Evolutionary conservation across 1,140 invertebrate species (phyloP), one percentile per base, ranked within the genome.

Genomic region (Lepidurus apus): DNA sequence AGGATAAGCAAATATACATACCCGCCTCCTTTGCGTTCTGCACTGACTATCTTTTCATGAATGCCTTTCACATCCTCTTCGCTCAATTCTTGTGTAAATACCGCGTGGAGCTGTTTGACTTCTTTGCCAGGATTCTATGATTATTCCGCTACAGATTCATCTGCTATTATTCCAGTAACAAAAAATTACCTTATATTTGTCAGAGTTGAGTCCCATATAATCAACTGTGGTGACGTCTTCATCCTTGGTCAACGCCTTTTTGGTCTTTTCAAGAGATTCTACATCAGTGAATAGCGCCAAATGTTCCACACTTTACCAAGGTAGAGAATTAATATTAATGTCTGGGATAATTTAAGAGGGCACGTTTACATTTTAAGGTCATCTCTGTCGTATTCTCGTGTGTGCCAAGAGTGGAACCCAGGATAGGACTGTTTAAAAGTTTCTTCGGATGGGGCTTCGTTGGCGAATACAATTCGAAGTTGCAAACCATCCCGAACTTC

Each of bases 331-430:
- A 9, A 65, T 34, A 3, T 34, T 34, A 17, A 65, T 65, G 13
- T 65, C 10, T 11, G 10, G 17, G 45, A 47, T 10, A 47, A 47
- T 11, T 47, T 47, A 47, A 3, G 45, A 10, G 17, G 45, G 45
- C 45, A 65, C 5, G 53, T n/a, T 65, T 65, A 65, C 53, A 65
- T 65, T 65, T 21, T 13, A 7, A 7, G 17, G 13, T 65, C 21
- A 65, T 65, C 53, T 21, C 53, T 65, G n/a, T 65, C 53, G 13
- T 65, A 65, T 21, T 65, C 17, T 17, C 53, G 17, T 65, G 53
- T 65, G 53, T 65, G 53, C 53, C 53, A 65, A 21, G 53, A 65
- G 21, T 65, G 53, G 53, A 65, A 65, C 17, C 53, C 53, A 17
- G 53, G 8, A 3, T 65, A 65, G 6, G 53, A 65, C 53, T 65